These are phyloP conservation scores for Polypterus bichir DNA, from an alignment of 2,113 vertebrate species.

Conservation along the genomic window DNA sequence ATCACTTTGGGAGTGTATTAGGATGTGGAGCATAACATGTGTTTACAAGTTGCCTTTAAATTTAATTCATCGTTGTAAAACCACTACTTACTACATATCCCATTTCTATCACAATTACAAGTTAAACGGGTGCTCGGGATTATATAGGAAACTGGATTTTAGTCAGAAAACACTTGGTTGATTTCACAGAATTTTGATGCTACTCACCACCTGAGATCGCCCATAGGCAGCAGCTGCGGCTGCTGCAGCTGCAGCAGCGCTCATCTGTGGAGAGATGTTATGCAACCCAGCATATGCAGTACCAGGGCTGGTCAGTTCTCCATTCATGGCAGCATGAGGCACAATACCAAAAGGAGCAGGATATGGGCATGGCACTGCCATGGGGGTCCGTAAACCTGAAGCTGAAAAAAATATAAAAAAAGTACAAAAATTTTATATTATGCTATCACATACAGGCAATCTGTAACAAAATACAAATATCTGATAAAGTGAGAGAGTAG, in stretches of 20 bases:
- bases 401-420: constrained; percentile 22
- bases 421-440: neutral
- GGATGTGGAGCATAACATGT: too few relatives aligned
- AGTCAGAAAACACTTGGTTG: too few relatives aligned
- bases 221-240: constrained; percentile 58
- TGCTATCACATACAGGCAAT: neutral
- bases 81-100: too few relatives aligned
- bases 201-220: constrained; percentile 62
- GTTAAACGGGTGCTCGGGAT: too few relatives aligned
- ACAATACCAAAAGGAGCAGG: constrained; percentile 63
- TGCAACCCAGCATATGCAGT: constrained; percentile 63
- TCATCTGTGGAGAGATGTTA: constrained; percentile 71
- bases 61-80: too few relatives aligned
- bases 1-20: too few relatives aligned
- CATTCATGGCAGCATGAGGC: constrained; percentile 65
- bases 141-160: too few relatives aligned
- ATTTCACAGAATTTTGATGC: neutral
- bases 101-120: too few relatives aligned
- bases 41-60: too few relatives aligned
- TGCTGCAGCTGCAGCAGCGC: constrained; percentile 52
- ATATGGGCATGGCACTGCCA: constrained; percentile 71
- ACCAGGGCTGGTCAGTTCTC: constrained; percentile 64
- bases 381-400: constrained; percentile 62
- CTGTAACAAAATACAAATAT: neutral
- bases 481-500: neutral